Evolutionary conservation across 64 coral and sea anemone genomes (phyloP).

Genomic region (Catalaphyllia jardinei): DNA sequence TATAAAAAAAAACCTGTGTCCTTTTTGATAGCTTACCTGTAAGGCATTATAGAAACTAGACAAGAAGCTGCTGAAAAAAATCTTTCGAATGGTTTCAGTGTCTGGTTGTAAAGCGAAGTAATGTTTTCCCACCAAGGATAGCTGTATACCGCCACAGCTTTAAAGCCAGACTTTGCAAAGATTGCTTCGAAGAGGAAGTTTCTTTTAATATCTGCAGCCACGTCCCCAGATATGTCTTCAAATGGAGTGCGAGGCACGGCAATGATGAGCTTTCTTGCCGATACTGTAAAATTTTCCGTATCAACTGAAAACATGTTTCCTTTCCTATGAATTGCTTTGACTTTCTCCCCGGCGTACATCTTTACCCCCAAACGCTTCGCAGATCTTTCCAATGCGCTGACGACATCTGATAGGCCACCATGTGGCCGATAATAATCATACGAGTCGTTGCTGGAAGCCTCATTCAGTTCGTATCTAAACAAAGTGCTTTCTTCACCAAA

Average conservation of each 20-base stretch:
- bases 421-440: neutral
- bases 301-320: neutral
- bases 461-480: neutral
- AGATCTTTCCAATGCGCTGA: neutral
- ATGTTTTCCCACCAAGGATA: constrained; percentile 1
- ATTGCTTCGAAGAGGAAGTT: neutral
- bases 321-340: neutral
- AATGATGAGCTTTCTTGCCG: neutral
- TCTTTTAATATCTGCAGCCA: neutral
- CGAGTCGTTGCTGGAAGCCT: neutral
- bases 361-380: neutral
- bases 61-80: no score
- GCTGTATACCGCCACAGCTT: neutral
- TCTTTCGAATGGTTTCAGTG: no score
- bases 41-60: no score
- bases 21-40: no score
- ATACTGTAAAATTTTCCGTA: neutral
- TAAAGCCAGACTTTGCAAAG: neutral
- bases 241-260: neutral
- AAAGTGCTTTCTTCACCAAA: neutral
- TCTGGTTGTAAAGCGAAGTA: neutral
- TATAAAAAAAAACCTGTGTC: no score
- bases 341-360: neutral
- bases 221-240: neutral
- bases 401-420: neutral